Percentiles rank a stretch among this genome's conserved stretches.
phyloP scores from a whole-genome alignment of 2,888 invertebrate species.

The Idaea dimidiata region DNA sequence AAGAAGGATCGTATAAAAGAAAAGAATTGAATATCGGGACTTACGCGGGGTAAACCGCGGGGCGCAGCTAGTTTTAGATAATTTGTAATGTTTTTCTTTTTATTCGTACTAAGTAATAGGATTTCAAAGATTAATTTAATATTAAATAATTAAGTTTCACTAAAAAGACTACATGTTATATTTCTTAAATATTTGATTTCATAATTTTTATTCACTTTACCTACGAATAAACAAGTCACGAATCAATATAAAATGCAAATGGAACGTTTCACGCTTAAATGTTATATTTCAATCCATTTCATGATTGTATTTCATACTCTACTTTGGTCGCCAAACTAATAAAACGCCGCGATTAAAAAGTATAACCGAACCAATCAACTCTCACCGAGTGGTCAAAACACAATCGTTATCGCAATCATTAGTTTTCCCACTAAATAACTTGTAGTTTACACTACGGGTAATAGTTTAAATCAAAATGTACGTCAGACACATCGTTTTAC shows the following conservation, averaged over 20 bases:
- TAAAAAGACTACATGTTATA: no score
- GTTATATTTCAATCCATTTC: not conserved
- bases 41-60: no score
- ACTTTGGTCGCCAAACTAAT: slow-evolving; percentile 1
- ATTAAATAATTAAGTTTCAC: no score
- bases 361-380: slow-evolving; percentile 52
- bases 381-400: slow-evolving; percentile 45
- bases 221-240: slow-evolving; percentile 12
- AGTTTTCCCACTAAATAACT: slow-evolving; percentile 28
- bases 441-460: slow-evolving; percentile 20
- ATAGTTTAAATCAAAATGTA: slow-evolving; percentile 60
- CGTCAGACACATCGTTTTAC: slow-evolving; percentile 48
- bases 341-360: slow-evolving; percentile 20
- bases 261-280: slow-evolving; percentile 6
- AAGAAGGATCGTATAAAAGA: no score
- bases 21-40: no score
- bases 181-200: no score
- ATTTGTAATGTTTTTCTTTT: no score
- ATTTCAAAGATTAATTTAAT: no score
- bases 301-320: slow-evolving; percentile 4
- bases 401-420: slow-evolving; percentile 41
- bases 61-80: no score
- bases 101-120: no score
- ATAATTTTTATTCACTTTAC: no score
- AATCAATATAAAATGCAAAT: slow-evolving; percentile 5